Conservation (phyloP, 2,113 vertebrate genomes). For the Sturnira hondurensis region DNA sequence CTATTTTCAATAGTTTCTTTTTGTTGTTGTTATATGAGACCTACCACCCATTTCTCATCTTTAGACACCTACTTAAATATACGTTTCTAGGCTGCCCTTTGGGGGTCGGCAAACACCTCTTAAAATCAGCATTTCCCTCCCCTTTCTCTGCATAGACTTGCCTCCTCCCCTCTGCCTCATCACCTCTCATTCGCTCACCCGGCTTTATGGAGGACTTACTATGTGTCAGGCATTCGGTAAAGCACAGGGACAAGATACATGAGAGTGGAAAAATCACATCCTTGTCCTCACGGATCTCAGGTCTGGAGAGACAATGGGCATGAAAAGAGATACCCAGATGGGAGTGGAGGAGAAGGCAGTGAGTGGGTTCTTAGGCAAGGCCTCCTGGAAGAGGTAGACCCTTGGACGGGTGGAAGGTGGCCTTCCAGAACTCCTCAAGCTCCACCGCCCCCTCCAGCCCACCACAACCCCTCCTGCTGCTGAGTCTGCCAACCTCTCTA, state of each 20-base stretch:
- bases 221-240: accelerated
- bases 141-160: not conserved
- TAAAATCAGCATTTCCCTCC: not conserved
- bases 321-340: not conserved
- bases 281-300: not conserved
- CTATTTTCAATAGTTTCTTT: not conserved
- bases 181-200: not conserved
- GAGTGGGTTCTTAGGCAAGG: not conserved
- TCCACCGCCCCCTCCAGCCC: not conserved
- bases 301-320: not conserved
- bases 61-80: not conserved
- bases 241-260: not conserved
- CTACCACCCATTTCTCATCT: not conserved
- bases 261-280: not conserved
- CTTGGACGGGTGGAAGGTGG: not conserved
- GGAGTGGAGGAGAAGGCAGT: not conserved
- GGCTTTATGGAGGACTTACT: not conserved
- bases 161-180: not conserved
- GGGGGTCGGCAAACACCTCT: not conserved
- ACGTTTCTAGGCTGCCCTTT: not conserved
- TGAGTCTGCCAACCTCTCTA: not conserved
- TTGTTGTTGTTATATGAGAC: not conserved
- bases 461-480: not conserved
- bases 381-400: not conserved
- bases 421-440: not conserved